These are phyloP conservation scores for Petrocephalus microphthalmus DNA, from an alignment of 2,113 vertebrate species.

Conservation along the genomic window DNA sequence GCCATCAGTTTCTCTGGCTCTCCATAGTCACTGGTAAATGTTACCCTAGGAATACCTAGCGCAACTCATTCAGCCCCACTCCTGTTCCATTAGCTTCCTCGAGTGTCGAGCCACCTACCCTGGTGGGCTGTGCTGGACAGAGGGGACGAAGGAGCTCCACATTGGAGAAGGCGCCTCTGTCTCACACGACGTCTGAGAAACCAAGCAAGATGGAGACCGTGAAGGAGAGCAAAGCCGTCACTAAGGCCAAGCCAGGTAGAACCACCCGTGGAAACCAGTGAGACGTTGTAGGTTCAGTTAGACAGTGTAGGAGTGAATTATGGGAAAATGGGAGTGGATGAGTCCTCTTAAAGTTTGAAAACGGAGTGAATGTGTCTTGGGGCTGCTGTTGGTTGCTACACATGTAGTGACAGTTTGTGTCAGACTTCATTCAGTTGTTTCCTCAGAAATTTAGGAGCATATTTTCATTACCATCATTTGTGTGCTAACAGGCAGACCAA, in stretches of 20 bases:
- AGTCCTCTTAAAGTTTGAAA: neutral
- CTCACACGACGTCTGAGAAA: constrained; percentile 59
- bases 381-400: neutral
- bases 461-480: neutral
- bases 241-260: constrained; percentile 71
- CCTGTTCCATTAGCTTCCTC: constrained; percentile 11
- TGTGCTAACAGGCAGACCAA: constrained; percentile 56
- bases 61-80: neutral
- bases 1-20: neutral
- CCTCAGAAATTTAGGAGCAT: neutral
- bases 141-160: constrained; percentile 57
- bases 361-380: neutral
- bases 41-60: no score
- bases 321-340: neutral
- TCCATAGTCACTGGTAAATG: neutral
- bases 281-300: neutral
- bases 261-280: neutral
- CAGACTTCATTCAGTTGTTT: neutral
- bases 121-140: constrained; percentile 61
- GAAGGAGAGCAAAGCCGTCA: constrained; percentile 56
- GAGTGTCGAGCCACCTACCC: constrained; percentile 74
- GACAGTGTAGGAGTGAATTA: neutral
- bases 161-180: constrained; percentile 53
- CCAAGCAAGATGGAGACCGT: constrained; percentile 44
- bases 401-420: neutral